Conservation (phyloP, 2,113 vertebrate genomes). For the Daboia siamensis region DNA sequence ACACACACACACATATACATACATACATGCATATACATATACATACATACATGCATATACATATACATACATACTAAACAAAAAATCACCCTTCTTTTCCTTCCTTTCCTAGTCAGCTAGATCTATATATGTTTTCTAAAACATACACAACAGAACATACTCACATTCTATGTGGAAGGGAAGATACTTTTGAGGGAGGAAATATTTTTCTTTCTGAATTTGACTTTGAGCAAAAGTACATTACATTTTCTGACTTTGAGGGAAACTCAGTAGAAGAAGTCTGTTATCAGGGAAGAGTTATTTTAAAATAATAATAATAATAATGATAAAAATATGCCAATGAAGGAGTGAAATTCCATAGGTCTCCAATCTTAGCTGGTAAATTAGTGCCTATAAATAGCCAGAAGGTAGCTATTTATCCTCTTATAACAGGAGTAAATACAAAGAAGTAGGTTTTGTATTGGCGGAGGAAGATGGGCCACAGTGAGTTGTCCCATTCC, state of each 20-base stretch:
- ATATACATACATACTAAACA: neutral
- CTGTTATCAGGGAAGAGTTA: neutral
- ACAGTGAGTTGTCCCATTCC: too few species aligned
- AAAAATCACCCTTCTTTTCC: neutral
- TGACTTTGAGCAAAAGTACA: neutral
- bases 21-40: too few species aligned
- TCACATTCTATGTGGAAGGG: neutral
- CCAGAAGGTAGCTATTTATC: neutral
- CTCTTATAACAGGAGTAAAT: neutral
- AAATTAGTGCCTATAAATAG: neutral
- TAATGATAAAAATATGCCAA: neutral
- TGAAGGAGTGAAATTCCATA: neutral
- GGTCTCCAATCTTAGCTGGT: neutral
- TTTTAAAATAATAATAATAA: neutral
- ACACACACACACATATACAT: too few species aligned
- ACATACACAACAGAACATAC: neutral
- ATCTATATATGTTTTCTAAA: neutral
- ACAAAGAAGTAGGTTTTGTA: neutral
- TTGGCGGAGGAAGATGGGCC: neutral
- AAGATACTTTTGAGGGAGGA: neutral
- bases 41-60: too few species aligned
- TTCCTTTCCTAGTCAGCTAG: neutral
- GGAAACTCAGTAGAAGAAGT: neutral
- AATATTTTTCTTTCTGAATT: neutral
- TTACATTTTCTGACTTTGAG: neutral